Percentiles rank a stretch among this genome's conserved stretches.
Evolutionary conservation across 2,113 vertebrate species (phyloP).

Genomic region (Cavia porcellus): DNA sequence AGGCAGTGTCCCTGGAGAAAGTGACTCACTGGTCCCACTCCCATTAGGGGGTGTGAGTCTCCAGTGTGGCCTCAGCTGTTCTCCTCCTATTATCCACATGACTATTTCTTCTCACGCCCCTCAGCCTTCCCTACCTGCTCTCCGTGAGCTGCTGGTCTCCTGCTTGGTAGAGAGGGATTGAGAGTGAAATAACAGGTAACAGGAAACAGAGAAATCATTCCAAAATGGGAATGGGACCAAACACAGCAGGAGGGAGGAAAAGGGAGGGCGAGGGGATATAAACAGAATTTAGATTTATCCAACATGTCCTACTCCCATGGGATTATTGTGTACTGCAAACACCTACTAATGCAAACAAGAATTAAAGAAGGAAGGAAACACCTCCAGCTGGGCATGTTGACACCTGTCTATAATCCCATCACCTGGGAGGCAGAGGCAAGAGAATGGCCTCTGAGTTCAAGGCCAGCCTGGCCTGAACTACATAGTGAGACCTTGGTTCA

Average conservation of each 20-base stretch:
- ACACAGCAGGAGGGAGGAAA: background rate
- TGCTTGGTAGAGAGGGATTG: background rate
- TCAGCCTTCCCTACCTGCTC: background rate
- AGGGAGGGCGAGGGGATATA: background rate
- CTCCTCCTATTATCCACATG: too few relatives aligned
- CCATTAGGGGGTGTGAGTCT: background rate
- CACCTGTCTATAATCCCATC: background rate
- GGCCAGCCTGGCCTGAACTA: background rate
- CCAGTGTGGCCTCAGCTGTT: background rate
- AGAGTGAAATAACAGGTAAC: background rate
- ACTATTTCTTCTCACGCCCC: background rate
- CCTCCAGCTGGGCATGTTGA: background rate
- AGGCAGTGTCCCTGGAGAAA: background rate
- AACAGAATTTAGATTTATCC: background rate
- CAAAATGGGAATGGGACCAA: background rate
- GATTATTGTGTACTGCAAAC: background rate
- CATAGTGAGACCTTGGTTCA: background rate
- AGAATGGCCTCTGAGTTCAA: background rate
- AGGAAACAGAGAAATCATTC: background rate
- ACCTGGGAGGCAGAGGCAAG: background rate
- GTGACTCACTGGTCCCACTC: background rate
- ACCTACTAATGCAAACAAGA: background rate
- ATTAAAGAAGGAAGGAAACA: background rate
- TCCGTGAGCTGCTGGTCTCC: background rate
- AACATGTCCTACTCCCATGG: background rate